Conservation (phyloP, 2,888 invertebrate genomes). For the Rhaphigaster nebulosa region DNA sequence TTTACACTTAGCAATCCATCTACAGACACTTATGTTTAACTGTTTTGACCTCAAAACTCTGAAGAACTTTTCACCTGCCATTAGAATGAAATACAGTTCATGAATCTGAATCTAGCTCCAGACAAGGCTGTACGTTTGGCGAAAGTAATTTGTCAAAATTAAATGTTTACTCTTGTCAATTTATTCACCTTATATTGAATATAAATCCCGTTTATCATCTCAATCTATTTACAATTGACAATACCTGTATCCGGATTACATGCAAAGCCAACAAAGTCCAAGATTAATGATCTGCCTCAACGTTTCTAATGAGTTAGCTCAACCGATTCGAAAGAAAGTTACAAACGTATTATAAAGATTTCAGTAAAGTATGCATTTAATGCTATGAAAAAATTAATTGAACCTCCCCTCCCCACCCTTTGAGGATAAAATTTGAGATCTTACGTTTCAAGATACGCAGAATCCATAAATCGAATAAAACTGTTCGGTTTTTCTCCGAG, state of each 20-base stretch:
- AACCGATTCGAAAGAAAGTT: neutral
- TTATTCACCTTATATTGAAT: neutral
- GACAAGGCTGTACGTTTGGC: neutral
- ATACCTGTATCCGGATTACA: neutral
- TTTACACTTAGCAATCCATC: too few relatives aligned
- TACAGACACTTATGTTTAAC: neutral
- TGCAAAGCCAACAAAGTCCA: neutral
- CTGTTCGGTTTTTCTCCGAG: too few relatives aligned
- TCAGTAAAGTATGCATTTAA: neutral
- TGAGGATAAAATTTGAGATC: too few relatives aligned
- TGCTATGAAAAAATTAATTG: too few relatives aligned
- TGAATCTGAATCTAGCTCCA: neutral
- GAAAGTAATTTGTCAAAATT: constrained; percentile 6
- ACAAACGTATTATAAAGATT: neutral
- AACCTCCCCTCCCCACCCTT: too few relatives aligned
- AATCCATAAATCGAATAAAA: too few relatives aligned
- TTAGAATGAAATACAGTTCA: neutral
- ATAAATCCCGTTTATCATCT: neutral
- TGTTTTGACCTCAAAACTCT: neutral
- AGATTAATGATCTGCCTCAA: neutral
- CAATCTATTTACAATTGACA: neutral
- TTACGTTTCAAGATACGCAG: too few relatives aligned
- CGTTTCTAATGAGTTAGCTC: neutral
- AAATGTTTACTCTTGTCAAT: constrained; percentile 10
- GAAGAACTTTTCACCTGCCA: neutral